phyloP scores from a whole-genome alignment of 2,113 vertebrate genomes.

The Bubo scandiacus region DNA sequence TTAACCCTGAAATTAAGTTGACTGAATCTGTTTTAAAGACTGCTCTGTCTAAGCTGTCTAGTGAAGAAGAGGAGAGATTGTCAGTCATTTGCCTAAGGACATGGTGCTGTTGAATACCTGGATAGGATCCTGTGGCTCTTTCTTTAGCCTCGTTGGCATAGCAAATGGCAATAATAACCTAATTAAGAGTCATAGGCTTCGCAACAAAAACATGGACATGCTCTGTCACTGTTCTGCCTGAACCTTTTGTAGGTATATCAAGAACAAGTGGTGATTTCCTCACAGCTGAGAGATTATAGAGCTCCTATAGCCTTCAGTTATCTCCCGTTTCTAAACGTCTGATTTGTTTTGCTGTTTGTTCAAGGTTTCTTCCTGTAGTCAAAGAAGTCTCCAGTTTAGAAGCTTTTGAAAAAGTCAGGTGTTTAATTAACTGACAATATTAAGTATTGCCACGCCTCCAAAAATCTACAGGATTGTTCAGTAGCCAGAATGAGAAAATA shows the following conservation, averaged over 20 bases:
- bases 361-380: not conserved
- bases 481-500: not conserved
- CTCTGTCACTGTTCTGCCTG: not conserved
- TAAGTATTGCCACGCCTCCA: not conserved
- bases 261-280: not conserved
- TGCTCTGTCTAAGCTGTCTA: slow-evolving; percentile 15
- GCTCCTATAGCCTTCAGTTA: not conserved
- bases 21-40: not conserved
- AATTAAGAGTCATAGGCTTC: not conserved
- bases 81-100: not conserved
- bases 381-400: not conserved
- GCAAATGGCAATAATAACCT: not conserved
- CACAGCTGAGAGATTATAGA: not conserved
- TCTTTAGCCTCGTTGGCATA: not conserved
- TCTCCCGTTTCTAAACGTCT: not conserved
- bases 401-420: not conserved
- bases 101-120: not conserved
- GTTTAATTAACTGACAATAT: not conserved
- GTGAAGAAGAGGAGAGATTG: not conserved
- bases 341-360: not conserved
- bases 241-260: not conserved
- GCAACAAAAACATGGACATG: not conserved
- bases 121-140: not conserved
- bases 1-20: slow-evolving; percentile 2
- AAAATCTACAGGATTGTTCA: not conserved